These are phyloP conservation scores for Aleiodes leptofemur DNA, from an alignment of 2,888 invertebrate genomes.

Conservation along the genomic window DNA sequence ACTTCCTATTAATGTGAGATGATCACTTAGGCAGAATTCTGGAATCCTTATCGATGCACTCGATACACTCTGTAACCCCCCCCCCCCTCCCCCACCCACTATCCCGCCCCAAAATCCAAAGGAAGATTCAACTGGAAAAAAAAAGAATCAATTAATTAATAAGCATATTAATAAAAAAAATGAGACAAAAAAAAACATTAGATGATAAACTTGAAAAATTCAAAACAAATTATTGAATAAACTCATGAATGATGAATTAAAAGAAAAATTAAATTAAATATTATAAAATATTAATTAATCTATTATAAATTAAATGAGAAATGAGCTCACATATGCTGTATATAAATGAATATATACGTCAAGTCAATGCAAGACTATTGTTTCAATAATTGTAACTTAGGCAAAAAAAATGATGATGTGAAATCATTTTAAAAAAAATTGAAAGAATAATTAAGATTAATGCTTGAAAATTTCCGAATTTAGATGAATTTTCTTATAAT, in stretches of 20 bases:
- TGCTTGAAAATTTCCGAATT: conserved; percentile 13
- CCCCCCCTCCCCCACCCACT: neutral
- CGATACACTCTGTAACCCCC: conserved; percentile 1
- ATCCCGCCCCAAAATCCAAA: neutral
- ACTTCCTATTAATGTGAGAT: conserved; percentile 3
- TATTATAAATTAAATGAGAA: neutral
- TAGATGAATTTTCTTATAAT: conserved; percentile 3
- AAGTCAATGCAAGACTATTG: conserved; percentile 30
- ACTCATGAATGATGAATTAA: conserved; percentile 1
- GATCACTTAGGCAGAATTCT: neutral
- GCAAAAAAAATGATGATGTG: neutral
- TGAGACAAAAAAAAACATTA: neutral
- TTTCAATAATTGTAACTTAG: conserved; percentile 15
- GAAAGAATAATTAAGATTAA: neutral
- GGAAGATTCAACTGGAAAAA: neutral
- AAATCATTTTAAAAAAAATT: neutral
- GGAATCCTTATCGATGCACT: conserved; percentile 15
- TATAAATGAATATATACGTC: conserved; percentile 28
- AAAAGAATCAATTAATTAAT: conserved; percentile 1
- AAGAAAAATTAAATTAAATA: neutral
- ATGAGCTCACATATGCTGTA: conserved; percentile 15
- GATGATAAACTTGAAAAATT: neutral
- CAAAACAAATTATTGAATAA: neutral
- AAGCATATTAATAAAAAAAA: neutral
- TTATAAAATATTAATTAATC: neutral